Evolutionary conservation across 2,797 vertebrate species (phyloP), one percentile per base, ranked within the genome.

Genomic region (Poliocrania exsul): DNA sequence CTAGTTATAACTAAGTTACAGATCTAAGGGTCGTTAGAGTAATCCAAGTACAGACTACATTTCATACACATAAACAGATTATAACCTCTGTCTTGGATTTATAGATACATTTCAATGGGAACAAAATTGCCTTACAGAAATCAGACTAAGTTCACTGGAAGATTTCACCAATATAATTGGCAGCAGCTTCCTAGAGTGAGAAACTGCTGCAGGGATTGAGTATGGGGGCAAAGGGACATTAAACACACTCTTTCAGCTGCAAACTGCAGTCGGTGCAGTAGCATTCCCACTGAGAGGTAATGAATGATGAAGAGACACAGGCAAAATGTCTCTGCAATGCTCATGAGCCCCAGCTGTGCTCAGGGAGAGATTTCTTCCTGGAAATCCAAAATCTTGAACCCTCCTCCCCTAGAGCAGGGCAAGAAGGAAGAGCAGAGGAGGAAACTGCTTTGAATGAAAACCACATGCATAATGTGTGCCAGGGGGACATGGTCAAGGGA

Each of bases 271-370:
- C n/a, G 13, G 80, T 81, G 82, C 79, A 35, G 77, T 44, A 79
- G 70, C 70, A 49, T 37, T 95, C 95, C 90, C 71, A 85, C 77
- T 79, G 93, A 94, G 92, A 90, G 38, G 74, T 91, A 85, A 72
- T 81, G 88, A 89, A 74, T 88, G 84, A 86, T 86, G 77, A 92
- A 85, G 83, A 88, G 51, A 47, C 60, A 64, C 37, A 87, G 65
- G 25, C 61, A 75, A 89, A 92, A 84, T 72, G 33, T 66, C 81
- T 74, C 72, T 64, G 80, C 90, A 85, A 56, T 53, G 57, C 73
- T 94, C 65, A 70, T 2, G 26, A 81, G 33, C 50, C 21, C 79
- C 0, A 2, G 24, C 62, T 87, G 66, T 86, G 86, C 53, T 92
- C 66, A 83, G 85, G 57, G 93, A 71, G 72, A 42, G 28, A 54